Percentiles rank a stretch among this genome's conserved stretches.
Evolutionary conservation across 35 echinoderm and acorn worm species (phyloP).

Genomic region (Heliocidaris tuberculata): DNA sequence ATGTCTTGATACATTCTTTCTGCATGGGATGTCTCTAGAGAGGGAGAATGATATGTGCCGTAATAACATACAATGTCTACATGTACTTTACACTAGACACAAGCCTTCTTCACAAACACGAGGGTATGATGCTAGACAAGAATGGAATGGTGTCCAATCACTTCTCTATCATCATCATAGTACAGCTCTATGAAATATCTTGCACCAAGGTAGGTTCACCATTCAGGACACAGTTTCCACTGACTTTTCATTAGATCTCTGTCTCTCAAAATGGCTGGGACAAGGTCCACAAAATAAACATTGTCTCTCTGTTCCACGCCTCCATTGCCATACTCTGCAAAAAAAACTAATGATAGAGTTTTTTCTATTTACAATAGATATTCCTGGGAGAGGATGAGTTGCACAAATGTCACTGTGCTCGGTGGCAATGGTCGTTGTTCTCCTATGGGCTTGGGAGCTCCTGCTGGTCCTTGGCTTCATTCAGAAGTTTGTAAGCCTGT

Average conservation of each 20-base stretch:
- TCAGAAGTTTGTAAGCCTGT: constrained; percentile 16
- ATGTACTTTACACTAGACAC: background rate
- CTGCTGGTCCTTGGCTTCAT: background rate
- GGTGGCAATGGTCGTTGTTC: background rate
- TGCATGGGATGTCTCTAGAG: too few species aligned
- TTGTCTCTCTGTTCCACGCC: background rate
- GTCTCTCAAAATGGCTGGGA: background rate
- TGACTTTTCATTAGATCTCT: background rate
- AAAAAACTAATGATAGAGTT: background rate
- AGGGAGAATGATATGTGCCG: too few species aligned
- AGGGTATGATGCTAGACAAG: background rate
- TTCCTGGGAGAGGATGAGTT: background rate
- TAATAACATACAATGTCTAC: background rate
- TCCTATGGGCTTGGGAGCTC: background rate
- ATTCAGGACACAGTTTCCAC: background rate
- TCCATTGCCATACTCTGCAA: background rate
- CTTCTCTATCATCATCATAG: background rate
- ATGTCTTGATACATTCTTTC: too few species aligned
- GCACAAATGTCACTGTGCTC: background rate
- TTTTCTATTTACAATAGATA: background rate
- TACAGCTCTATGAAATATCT: background rate
- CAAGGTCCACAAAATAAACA: background rate
- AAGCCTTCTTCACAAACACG: background rate
- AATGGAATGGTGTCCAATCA: constrained; percentile 9
- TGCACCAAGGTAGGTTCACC: background rate